A percentile compares a stretch with the other conserved stretches of the same genome.
Evolutionary conservation across 2,113 vertebrate genomes (phyloP).

Genomic region (Rissa tridactyla): DNA sequence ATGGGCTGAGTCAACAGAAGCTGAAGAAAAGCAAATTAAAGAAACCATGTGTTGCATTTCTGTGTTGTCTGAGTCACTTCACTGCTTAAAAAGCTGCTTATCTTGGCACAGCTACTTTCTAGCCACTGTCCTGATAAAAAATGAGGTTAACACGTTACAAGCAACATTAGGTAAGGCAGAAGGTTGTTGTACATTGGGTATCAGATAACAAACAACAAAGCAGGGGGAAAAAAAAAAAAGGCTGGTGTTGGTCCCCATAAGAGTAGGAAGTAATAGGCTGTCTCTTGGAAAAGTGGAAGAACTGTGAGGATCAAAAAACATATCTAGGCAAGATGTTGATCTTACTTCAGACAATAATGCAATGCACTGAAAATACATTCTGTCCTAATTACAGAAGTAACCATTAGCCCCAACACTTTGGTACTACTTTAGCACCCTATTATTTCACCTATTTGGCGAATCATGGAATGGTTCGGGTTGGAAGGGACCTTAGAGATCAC

Average conservation of each 20-base stretch:
- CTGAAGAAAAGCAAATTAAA: not conserved
- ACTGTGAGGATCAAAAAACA: not conserved
- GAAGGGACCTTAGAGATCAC: no score
- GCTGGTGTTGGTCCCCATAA: no score
- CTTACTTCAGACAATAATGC: not conserved
- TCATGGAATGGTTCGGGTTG: not conserved
- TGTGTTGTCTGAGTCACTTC: not conserved
- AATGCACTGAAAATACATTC: not conserved
- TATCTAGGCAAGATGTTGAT: not conserved
- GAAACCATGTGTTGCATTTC: not conserved
- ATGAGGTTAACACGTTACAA: not conserved
- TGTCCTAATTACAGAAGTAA: not conserved
- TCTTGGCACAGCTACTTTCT: not conserved
- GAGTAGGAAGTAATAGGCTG: no score
- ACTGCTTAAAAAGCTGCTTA: not conserved
- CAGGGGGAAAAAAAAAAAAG: no score
- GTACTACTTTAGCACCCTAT: not conserved
- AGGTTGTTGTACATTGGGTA: not conserved
- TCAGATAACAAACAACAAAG: not conserved
- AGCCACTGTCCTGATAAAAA: not conserved
- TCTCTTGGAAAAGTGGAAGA: not conserved
- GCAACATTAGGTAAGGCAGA: not conserved
- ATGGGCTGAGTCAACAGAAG: not conserved
- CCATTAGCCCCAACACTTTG: not conserved
- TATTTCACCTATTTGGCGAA: not conserved